phyloP scores from a whole-genome alignment of 2,113 vertebrate genomes.

The Nansenia antarctica region DNA sequence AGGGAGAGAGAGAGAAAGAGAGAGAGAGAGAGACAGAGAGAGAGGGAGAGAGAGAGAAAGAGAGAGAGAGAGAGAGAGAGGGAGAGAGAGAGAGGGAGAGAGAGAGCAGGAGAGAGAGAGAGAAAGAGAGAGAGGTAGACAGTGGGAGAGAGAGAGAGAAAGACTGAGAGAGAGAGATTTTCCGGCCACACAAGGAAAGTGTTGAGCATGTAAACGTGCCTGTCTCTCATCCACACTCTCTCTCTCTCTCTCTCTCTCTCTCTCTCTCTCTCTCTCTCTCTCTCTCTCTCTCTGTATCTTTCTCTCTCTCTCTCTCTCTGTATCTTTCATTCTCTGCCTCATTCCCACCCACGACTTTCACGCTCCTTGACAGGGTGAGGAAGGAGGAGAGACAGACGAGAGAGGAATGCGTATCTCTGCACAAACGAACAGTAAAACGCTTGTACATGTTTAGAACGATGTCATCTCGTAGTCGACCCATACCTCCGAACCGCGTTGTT shows the following conservation, averaged over 20 bases:
- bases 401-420: too few species aligned
- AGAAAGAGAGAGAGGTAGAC: conserved; percentile 8
- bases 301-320: conserved; percentile 1
- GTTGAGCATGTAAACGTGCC: conserved; percentile 21
- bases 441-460: too few species aligned
- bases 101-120: conserved; percentile 5
- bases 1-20: conserved; percentile 3
- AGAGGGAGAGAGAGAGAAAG: conserved; percentile 18
- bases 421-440: too few species aligned
- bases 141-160: not conserved
- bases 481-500: too few species aligned
- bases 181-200: conserved; percentile 32
- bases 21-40: conserved; percentile 3
- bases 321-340: not conserved
- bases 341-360: conserved; percentile 15
- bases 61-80: conserved; percentile 24
- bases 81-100: conserved; percentile 29
- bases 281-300: conserved; percentile 26
- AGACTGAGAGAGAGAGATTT: conserved; percentile 19
- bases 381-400: conserved; percentile 16
- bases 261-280: not conserved
- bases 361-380: conserved; percentile 6
- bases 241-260: conserved; percentile 1
- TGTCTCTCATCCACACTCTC: conserved; percentile 53
- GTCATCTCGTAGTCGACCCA: too few species aligned